Conservation (phyloP, 37 sponge, comb jelly and placozoan species). For the Mnemiopsis leidyi region DNA sequence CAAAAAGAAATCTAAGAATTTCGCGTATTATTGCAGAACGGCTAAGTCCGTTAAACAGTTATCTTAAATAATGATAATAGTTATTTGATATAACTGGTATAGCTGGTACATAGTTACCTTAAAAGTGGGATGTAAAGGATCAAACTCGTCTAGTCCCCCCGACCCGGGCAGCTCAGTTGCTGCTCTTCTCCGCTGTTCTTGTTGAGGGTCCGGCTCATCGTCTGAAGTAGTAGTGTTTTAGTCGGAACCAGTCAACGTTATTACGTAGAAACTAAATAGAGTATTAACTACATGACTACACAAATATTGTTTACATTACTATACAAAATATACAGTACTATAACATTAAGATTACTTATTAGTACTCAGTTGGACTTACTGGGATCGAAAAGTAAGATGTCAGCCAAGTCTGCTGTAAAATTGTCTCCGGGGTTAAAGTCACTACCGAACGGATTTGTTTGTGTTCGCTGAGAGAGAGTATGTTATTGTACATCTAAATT, state of each 20-base stretch:
- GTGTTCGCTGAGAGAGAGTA: background rate
- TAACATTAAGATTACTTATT: background rate
- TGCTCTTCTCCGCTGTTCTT: background rate
- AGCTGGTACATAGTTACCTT: too few relatives aligned
- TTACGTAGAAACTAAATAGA: too few relatives aligned
- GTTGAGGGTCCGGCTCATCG: background rate
- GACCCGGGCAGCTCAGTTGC: background rate
- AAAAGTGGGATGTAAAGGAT: constrained; percentile 28
- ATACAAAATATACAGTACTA: background rate
- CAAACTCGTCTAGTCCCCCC: background rate
- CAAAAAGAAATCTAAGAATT: too few relatives aligned
- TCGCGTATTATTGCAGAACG: too few relatives aligned
- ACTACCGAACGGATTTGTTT: background rate
- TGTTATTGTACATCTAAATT: too few relatives aligned
- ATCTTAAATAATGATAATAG: too few relatives aligned
- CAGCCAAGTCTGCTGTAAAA: constrained; percentile 34
- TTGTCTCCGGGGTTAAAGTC: background rate
- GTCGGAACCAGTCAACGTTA: too few relatives aligned
- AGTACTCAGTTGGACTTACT: background rate
- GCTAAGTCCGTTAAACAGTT: too few relatives aligned
- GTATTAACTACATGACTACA: too few relatives aligned
- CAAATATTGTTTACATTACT: too few relatives aligned
- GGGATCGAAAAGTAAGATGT: constrained; percentile 27
- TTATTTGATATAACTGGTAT: too few relatives aligned
- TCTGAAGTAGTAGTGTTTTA: too few relatives aligned